Base-by-base conservation (phyloP, 2,888 invertebrate species). In the Coelogynopora nodosa region DNA sequence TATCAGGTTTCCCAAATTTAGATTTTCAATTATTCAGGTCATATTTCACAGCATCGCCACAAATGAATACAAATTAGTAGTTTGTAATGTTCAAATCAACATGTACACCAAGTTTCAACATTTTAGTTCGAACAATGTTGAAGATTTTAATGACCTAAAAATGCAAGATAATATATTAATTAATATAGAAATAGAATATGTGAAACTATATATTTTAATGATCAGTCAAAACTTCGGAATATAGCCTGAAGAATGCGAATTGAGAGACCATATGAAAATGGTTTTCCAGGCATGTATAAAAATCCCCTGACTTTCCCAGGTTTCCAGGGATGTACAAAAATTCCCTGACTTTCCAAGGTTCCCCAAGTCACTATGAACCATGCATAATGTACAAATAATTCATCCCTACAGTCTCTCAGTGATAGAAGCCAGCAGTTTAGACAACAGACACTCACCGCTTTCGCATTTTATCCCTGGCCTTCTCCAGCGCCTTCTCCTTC, bases 401-500 rank as follows among this genome's bases (percentile, higher is more conserved):
- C n/a, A n/a, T n/a, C n/a, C n/a, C n/a, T n/a, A n/a, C n/a, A n/a
- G n/a, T n/a, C n/a, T n/a, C n/a, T n/a, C n/a, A n/a, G n/a, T n/a
- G n/a, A n/a, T n/a, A n/a, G n/a, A n/a, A n/a, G n/a, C n/a, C n/a
- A n/a, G n/a, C n/a, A n/a, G n/a, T n/a, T n/a, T n/a, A n/a, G n/a
- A n/a, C 49, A 49, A 49, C 18, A 10, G 18, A 5, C 18, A 74
- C 74, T 74, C 5, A 74, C 74, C 23, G 5, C 74, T 74, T 74
- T 13, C 74, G 5, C 74, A 74, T 74, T 26, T 74, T 74, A 2
- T 74, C 74, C 2, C 23, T 5, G 27, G 74, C 74, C 27, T 74
- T 74, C 74, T 74, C 74, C 5, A 74, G 74, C 2, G 74, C 74
- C 23, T 74, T 74, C 74, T 74, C 74, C 27, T 74, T 10, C 74